Evolutionary conservation across 2,888 invertebrate genomes (phyloP), one percentile per base, ranked within the genome.

Genomic region (Volucella zonaria): DNA sequence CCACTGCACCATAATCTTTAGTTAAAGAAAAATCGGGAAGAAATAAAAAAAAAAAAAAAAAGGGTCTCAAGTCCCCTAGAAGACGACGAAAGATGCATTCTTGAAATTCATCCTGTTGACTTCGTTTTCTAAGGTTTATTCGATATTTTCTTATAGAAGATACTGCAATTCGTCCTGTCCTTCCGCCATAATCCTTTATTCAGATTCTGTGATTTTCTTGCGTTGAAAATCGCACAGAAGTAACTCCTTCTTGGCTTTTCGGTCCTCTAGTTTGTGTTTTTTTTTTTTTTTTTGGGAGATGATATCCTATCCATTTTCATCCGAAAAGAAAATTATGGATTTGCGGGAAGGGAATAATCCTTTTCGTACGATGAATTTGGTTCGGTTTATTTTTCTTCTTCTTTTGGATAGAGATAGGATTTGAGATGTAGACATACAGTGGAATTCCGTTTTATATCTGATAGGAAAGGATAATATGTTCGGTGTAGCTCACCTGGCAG

Each of bases 261-360:
- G 23, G 23, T 11, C 56, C 31, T 23, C 8, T 14, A 56, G 61
- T 9, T 14, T 61, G 38, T 56, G 54, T 23, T 31, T 62, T 59
- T 31, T 38, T 40, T 45, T 23, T 11, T 52, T 4, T 56, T 62
- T 62, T 15, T 10, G 4, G 31, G 6, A 51, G 47, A 78, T 78
- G 77, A 68, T 78, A 82, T 78, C 68, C 67, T 3, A 74, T 74
- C 47, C 78, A 62, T 78, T 78, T 74, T 78, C 68, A 78, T 82
- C 73, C 74, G 49, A 78, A 78, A 74, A 74, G 82, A 78, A 82
- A 82, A 78, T 82, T 82, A 82, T 82, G 82, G 82, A 82, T 82
- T 82, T 82, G 62, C 31, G 31, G 68, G 68, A 79, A 58, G 74
- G 6, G 31, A 82, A 82, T 78, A 78, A 82, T 77, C 73, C 82